Base-by-base conservation (phyloP, 2,888 invertebrate species). In the Lagria hirta region DNA sequence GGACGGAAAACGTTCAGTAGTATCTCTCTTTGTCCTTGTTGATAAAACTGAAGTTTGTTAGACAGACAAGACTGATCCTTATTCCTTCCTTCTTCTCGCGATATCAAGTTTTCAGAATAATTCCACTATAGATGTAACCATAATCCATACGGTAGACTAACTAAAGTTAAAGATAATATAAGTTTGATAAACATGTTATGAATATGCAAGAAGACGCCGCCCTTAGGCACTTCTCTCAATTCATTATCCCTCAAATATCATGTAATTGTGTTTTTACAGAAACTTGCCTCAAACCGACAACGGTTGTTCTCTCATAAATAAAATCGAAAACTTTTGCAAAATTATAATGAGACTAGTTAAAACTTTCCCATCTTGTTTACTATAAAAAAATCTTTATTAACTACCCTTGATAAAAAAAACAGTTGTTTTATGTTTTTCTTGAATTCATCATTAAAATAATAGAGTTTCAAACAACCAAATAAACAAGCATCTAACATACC, bases 81-180 rank as follows among this genome's bases (percentile, higher is more conserved):
- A n/a, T n/a, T n/a, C n/a, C n/a, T n/a, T n/a, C n/a, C n/a, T n/a
- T n/a, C n/a, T n/a, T n/a, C 24, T 38, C 37, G 43, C 37, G 28
- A 29, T 29, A 29, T 3, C 32, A 43, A 44, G 33, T 55, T 53
- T 50, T 46, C 22, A 23, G 22, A 12, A 37, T 27, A n/a, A n/a
- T 29, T 12, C 30, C 18, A 32, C 35, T 38, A 54, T 48, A 54
- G 51, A 55, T 43, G 47, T 50, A 49, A 45, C 51, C 55, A 37
- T 51, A 46, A 56, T 54, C 54, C 55, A 52, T 54, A 61, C 58
- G 61, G 57, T 59, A 63, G 60, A 63, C 57, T 64, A 60, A 57
- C 62, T 63, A 58, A 64, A 68, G 62, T 67, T 67, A 69, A 69
- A 68, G 69, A 69, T 69, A 69, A 69, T 69, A 69, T 69, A 69